Evolutionary conservation across 2,888 invertebrate species (phyloP).

Genomic region (Scrobipalpa costella): DNA sequence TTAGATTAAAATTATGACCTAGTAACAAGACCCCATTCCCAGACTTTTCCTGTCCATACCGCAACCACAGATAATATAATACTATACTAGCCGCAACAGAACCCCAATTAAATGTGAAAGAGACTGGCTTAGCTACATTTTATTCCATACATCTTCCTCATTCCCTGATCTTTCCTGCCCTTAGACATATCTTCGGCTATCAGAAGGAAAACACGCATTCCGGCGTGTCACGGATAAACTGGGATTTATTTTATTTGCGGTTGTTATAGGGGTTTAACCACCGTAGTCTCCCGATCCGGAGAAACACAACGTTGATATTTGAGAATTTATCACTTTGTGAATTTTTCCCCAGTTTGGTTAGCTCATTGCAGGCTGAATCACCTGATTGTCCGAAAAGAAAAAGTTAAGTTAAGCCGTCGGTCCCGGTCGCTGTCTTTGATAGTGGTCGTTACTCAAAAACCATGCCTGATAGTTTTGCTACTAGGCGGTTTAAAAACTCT

Average conservation of each 20-base stretch:
- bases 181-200: conserved; percentile 68
- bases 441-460: too few relatives aligned
- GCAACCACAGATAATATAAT: too few relatives aligned
- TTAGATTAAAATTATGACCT: not conserved
- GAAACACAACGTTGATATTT: too few relatives aligned
- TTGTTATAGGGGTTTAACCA: conserved; percentile 31
- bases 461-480: too few relatives aligned
- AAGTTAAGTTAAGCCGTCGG: too few relatives aligned
- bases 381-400: too few relatives aligned
- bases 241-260: conserved; percentile 51
- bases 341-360: too few relatives aligned
- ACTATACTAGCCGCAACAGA: not conserved
- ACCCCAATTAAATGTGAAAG: not conserved
- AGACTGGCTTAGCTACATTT: not conserved
- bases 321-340: too few relatives aligned
- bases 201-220: conserved; percentile 72
- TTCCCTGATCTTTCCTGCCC: conserved; percentile 60
- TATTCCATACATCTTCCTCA: conserved; percentile 65
- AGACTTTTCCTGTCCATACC: not conserved
- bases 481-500: too few relatives aligned
- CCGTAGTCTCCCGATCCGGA: too few relatives aligned
- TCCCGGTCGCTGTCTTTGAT: too few relatives aligned
- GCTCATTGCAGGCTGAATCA: too few relatives aligned
- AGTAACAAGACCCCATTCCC: not conserved
- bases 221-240: conserved; percentile 58